A percentile compares a stretch with the other conserved stretches of the same genome.
Evolutionary conservation across 2,888 invertebrate species (phyloP).

Genomic region (Scaptodrosophila latifasciaeformis): DNA sequence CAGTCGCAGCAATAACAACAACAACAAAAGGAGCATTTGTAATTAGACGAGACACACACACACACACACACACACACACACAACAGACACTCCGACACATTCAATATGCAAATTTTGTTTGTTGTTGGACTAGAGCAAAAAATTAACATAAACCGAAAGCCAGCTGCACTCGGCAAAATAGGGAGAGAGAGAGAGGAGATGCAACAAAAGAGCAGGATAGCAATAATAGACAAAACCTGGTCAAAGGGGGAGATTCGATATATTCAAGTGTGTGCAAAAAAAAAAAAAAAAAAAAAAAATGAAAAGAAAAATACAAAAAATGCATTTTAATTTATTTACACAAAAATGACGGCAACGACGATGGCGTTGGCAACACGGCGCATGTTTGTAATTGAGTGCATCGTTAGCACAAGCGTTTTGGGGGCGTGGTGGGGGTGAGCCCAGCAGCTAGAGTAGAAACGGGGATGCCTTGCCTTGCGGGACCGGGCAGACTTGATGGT

Average conservation of each 20-base stretch:
- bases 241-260: neutral
- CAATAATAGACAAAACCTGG: neutral
- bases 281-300: slow-evolving; percentile 29
- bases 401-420: slow-evolving; percentile 45
- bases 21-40: slow-evolving; percentile 28
- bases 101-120: slow-evolving; percentile 47
- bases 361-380: slow-evolving; percentile 26
- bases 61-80: neutral
- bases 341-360: slow-evolving; percentile 44
- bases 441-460: neutral
- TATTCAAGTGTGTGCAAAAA: slow-evolving; percentile 4
- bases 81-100: slow-evolving; percentile 30
- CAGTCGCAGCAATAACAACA: slow-evolving; percentile 9
- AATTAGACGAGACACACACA: slow-evolving; percentile 38
- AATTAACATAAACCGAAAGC: slow-evolving; percentile 34
- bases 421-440: slow-evolving; percentile 21
- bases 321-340: slow-evolving; percentile 56
- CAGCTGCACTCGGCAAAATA: slow-evolving; percentile 42
- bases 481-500: too few species aligned
- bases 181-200: slow-evolving; percentile 7
- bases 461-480: too few species aligned
- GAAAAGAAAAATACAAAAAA: slow-evolving; percentile 30
- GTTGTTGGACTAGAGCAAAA: slow-evolving; percentile 40
- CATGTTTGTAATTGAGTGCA: slow-evolving; percentile 61
- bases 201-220: neutral